Conservation (phyloP, 2,797 vertebrate species). For the Sebastolobus altivelis region DNA sequence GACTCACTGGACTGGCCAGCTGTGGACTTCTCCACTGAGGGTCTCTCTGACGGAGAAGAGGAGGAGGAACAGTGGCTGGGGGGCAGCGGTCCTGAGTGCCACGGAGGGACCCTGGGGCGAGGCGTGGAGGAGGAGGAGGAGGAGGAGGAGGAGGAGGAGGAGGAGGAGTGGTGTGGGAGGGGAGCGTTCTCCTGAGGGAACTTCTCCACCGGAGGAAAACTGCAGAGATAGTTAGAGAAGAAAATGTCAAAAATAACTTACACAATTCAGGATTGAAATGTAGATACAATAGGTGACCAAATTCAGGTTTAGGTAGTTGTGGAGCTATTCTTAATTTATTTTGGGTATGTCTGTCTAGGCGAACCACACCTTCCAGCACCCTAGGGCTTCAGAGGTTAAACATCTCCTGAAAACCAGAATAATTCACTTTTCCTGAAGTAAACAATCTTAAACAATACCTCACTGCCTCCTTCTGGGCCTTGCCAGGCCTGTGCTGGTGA, state of each 20-base stretch:
- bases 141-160: slow-evolving; percentile 53
- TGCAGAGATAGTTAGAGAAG: slow-evolving; percentile 58
- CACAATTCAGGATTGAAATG: neutral
- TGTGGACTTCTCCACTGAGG: slow-evolving; percentile 54
- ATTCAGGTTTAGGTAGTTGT: neutral
- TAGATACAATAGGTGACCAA: neutral
- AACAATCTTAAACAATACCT: slow-evolving; percentile 80
- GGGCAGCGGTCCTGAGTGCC: slow-evolving; percentile 75
- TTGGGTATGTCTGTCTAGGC: too few species aligned
- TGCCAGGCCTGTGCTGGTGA: slow-evolving; percentile 74
- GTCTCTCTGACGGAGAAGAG: slow-evolving; percentile 58
- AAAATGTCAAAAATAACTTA: neutral
- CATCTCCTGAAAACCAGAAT: too few species aligned
- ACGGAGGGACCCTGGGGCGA: slow-evolving; percentile 49
- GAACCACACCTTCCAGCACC: too few species aligned
- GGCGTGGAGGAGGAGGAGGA: slow-evolving; percentile 54
- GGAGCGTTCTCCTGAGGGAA: slow-evolving; percentile 83
- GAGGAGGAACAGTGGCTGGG: slow-evolving; percentile 63
- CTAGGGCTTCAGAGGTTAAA: too few species aligned
- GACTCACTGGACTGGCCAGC: slow-evolving; percentile 40
- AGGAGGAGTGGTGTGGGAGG: slow-evolving; percentile 65
- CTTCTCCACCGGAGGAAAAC: slow-evolving; percentile 86
- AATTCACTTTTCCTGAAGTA: neutral
- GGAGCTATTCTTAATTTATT: too few species aligned
- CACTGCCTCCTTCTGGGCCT: slow-evolving; percentile 83